phyloP scores from a whole-genome alignment of 2,888 invertebrate species.

The Celastrina argiolus region DNA sequence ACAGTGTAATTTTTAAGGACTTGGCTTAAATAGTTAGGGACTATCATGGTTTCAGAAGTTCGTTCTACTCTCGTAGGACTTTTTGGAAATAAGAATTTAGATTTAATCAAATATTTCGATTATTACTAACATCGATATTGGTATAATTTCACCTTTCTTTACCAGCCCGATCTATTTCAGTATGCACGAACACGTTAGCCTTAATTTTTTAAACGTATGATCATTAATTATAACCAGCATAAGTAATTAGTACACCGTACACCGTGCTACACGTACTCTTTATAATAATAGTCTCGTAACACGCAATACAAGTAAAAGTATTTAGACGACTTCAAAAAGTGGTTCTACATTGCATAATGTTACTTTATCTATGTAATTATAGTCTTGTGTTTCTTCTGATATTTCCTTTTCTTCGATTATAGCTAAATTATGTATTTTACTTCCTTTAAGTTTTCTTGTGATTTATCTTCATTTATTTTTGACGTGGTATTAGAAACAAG shows the following conservation, averaged over 20 bases:
- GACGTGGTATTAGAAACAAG: too few species aligned
- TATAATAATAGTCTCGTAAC: conserved; percentile 11
- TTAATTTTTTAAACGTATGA: neutral
- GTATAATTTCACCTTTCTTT: neutral
- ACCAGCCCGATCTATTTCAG: neutral
- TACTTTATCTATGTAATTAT: neutral
- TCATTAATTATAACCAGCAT: neutral
- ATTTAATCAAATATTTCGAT: neutral
- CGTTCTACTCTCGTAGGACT: too few species aligned
- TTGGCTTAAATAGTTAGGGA: too few species aligned
- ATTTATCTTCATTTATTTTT: neutral
- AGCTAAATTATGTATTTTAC: neutral
- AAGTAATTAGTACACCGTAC: neutral
- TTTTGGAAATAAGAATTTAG: too few species aligned
- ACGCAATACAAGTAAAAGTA: conserved; percentile 13
- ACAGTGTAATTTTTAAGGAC: too few species aligned
- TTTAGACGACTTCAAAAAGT: conserved; percentile 3
- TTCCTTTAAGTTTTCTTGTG: neutral
- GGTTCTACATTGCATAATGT: neutral
- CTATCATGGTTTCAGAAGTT: too few species aligned
- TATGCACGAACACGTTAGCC: neutral
- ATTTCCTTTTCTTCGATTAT: neutral
- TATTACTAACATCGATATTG: neutral
- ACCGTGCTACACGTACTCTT: conserved; percentile 5
- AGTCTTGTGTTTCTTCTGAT: neutral